Base-by-base conservation (phyloP, 2,888 invertebrate genomes). In the Diploptera punctata region DNA sequence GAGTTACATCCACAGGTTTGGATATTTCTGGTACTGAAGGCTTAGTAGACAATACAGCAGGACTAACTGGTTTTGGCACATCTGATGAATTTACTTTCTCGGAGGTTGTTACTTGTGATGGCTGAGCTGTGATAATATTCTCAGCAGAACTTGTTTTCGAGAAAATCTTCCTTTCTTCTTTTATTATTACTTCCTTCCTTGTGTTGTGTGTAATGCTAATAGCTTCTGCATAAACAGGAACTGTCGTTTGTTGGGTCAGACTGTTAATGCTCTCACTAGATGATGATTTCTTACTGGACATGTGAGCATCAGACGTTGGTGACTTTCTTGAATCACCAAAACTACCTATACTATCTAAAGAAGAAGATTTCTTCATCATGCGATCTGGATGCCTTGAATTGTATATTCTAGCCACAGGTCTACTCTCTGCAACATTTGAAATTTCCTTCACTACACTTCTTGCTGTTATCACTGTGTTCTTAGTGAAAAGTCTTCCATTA, bases 331-430 rank as follows among this genome's bases (percentile, higher is more conserved):
- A 19, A 76, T 86, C 87, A 13, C 87, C 85, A 76, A 86, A 85
- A 80, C 87, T 86, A 78, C 87, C 87, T 77, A 88, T 84, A 77
- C 88, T 88, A 80, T 88, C 88, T 80, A 88, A 82, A 71, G 88
- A 88, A 4, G 81, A 76, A 1, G 82, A 80, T 77, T 82, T 82
- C 19, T 77, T 76, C n/a, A 81, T 77, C 81, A 75, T 38, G 26
- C 29, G 19, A 19, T 72, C 81, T 86, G 78, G 85, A 84, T 78
- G 86, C 86, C 80, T 57, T 85, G 83, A 82, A 84, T 84, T 80
- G 85, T 83, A 74, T 84, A 80, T 29, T 19, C 38, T 52, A 21
- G 47, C 61, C 29, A 38, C 24, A 57, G 69, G 19, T 49, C 31
- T 62, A 19, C 52, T 52, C 52, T 61, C 62, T 24, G n/a, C n/a